A percentile compares a stretch with the other conserved stretches of the same genome.
These are phyloP conservation scores for Amphipyra tragopoginis DNA, from an alignment of 2,888 invertebrate species.

Conservation along the genomic window DNA sequence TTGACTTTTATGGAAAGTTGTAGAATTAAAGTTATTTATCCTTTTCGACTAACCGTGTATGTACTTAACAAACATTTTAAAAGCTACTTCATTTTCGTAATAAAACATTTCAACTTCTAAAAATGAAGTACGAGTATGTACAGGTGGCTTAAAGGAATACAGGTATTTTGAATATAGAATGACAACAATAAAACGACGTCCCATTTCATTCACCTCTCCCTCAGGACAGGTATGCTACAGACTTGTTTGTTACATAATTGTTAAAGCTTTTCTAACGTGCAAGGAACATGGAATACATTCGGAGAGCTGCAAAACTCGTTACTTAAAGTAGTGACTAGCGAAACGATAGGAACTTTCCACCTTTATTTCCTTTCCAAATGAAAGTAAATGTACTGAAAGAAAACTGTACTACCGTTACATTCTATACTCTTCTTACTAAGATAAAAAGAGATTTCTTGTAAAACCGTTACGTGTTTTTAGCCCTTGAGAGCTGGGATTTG, in stretches of 20 bases:
- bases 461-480: conserved; percentile 9
- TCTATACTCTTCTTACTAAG: conserved; percentile 2
- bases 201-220: neutral
- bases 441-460: conserved; percentile 8
- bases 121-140: too few species aligned
- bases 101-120: too few species aligned
- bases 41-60: too few species aligned
- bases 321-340: conserved; percentile 20
- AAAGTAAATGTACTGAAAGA: conserved; percentile 12
- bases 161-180: conserved; percentile 33
- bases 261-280: conserved; percentile 30
- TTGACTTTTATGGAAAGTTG: too few species aligned
- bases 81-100: too few species aligned
- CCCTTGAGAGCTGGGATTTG: conserved; percentile 4
- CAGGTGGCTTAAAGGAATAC: neutral
- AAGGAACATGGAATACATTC: conserved; percentile 25
- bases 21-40: too few species aligned
- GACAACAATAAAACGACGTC: conserved; percentile 27
- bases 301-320: conserved; percentile 32
- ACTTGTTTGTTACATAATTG: conserved; percentile 19
- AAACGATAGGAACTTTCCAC: conserved; percentile 21
- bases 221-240: conserved; percentile 6
- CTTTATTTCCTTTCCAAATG: conserved; percentile 14
- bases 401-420: conserved; percentile 3
- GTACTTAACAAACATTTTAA: too few species aligned